Base-by-base conservation (phyloP, 2,888 invertebrate genomes). In the Apamea sordens region DNA sequence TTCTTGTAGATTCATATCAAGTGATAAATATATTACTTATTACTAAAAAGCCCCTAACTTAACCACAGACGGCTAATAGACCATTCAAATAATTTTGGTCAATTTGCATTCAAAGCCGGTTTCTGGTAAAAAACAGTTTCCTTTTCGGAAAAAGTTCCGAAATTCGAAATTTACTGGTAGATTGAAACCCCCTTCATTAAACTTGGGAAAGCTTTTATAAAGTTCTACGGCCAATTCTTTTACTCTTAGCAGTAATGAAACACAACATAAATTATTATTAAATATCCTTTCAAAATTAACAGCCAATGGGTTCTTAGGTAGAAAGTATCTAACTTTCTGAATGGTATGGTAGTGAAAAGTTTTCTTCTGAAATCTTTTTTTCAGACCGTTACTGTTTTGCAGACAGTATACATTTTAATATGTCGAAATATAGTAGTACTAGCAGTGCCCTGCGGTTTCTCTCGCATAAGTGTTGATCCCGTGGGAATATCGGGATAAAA, bases 101-200 rank as follows among this genome's bases (percentile, higher is more conserved):
- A 79, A 79, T 87, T 84, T 63, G 84, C 86, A 86, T 82, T 79
- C 65, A 75, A 53, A 61, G 80, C 85, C 61, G 63, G 44, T 84
- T 84, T 77, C 56, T 72, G 63, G 74, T 84, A 87, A 87, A 83
- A 76, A 86, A 74, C 72, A 61, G 70, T 82, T 73, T 77, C 76
- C 69, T 61, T 74, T 63, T 64, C 64, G 50, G 13, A 36, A 64
- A 79, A 85, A 88, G 73, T 85, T 88, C 63, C 6, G 13, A 73
- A 77, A 71, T 79, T 83, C 65, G 7, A 76, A 87, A 87, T 77
- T 89, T 73, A 76, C 63, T 73, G 73, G 67, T 65, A 78, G 74
- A 87, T 87, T 85, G 88, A 82, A 89, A 82, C 74, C 83, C 76
- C 76, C 75, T 86, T 88, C 74, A 83, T 88, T 88, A 75, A 88